These are phyloP conservation scores for Brotula barbata DNA, from an alignment of 2,797 vertebrate genomes.

Conservation along the genomic window DNA sequence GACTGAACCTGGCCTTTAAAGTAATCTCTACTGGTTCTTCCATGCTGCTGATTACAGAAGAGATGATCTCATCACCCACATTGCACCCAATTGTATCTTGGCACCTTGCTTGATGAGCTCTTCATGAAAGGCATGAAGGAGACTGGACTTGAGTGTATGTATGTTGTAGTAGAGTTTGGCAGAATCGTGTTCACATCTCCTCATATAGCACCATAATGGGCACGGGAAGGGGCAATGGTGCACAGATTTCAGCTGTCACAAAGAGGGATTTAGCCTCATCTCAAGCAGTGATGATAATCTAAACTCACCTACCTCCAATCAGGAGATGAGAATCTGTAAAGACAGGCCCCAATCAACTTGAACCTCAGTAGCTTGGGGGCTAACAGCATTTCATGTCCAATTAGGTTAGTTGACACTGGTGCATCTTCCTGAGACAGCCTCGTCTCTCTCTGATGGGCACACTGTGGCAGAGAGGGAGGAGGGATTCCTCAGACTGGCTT, in stretches of 20 bases:
- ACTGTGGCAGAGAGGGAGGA: constrained; percentile 32
- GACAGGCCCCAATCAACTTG: constrained; percentile 75
- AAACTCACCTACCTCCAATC: constrained; percentile 46
- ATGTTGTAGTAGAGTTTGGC: constrained; percentile 10
- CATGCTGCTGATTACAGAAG: constrained; percentile 41
- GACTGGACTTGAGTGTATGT: constrained; percentile 7
- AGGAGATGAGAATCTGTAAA: constrained; percentile 70
- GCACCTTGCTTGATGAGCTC: constrained; percentile 32
- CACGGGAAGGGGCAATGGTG: constrained; percentile 35
- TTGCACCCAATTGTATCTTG: constrained; percentile 22
- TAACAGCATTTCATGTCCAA: constrained; percentile 80
- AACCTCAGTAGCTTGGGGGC: constrained; percentile 66
- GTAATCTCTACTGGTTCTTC: constrained; percentile 40
- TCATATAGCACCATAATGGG: constrained; percentile 35
- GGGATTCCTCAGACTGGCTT: constrained; percentile 47
- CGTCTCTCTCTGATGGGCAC: constrained; percentile 51
- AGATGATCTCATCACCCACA: constrained; percentile 38
- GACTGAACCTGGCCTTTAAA: constrained; percentile 49
- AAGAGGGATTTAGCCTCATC: constrained; percentile 32
- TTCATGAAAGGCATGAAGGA: constrained; percentile 43
- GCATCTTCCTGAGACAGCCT: constrained; percentile 54
- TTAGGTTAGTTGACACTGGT: constrained; percentile 63
- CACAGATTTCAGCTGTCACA: constrained; percentile 50
- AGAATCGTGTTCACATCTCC: constrained; percentile 14
- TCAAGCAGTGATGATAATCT: constrained; percentile 58